Evolutionary conservation across 2,797 vertebrate species (phyloP).

Genomic region (Sebastes taczanowskii): DNA sequence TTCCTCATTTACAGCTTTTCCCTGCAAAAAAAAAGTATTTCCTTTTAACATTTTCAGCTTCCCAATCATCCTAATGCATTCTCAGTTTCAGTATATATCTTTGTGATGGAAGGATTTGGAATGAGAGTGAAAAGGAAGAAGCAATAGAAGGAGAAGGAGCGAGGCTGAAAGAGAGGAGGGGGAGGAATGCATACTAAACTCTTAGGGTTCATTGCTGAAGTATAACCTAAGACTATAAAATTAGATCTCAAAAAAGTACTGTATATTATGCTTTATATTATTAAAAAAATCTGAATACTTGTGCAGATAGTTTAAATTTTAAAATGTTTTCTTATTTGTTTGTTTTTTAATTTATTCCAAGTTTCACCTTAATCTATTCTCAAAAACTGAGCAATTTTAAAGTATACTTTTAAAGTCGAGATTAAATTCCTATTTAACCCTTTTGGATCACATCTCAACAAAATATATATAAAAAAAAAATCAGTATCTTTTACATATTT

Average conservation of each 20-base stretch:
- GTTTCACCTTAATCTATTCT: not conserved
- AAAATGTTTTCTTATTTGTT: not conserved
- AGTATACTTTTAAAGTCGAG: not conserved
- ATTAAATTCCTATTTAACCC: too few species aligned
- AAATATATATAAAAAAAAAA: too few species aligned
- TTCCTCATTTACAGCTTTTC: slow-evolving; percentile 33
- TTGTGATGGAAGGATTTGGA: slow-evolving; percentile 46
- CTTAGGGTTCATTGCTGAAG: not conserved
- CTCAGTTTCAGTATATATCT: slow-evolving; percentile 50
- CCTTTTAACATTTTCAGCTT: slow-evolving; percentile 7
- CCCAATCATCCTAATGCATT: slow-evolving; percentile 61
- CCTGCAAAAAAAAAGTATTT: slow-evolving; percentile 1
- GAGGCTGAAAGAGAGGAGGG: slow-evolving; percentile 6
- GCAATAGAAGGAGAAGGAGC: not conserved
- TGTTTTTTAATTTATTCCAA: not conserved
- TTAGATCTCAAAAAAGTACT: not conserved
- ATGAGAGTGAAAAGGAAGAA: slow-evolving; percentile 33
- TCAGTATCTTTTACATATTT: too few species aligned
- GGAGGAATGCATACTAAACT: slow-evolving; percentile 6
- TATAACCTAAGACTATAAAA: not conserved
- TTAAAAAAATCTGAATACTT: not conserved
- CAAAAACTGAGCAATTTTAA: not conserved
- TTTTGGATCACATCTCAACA: too few species aligned
- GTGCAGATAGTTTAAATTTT: not conserved
- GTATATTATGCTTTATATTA: not conserved